A percentile compares a stretch with the other conserved stretches of the same genome.
These are phyloP conservation scores for Halesus radiatus DNA, from an alignment of 1,140 invertebrate species.

Conservation along the genomic window DNA sequence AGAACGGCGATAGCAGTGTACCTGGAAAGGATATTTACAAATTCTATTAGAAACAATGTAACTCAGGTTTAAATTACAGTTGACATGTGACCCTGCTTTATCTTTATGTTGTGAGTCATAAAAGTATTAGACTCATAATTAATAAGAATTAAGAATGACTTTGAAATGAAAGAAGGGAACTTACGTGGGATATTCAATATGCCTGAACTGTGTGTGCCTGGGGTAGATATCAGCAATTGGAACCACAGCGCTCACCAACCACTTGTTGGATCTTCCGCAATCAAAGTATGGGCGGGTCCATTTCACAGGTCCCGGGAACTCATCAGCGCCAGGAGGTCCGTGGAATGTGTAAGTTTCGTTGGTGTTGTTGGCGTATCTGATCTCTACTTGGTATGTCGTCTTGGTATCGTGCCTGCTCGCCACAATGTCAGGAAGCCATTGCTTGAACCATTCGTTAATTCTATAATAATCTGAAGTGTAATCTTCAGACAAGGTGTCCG, in stretches of 20 bases:
- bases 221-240: constrained; percentile 97
- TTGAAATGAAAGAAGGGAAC: constrained; percentile 59
- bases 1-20: constrained; percentile 94
- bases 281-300: constrained; percentile 97
- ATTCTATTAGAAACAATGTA: background rate
- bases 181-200: constrained; percentile 96
- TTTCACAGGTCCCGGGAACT: constrained; percentile 91
- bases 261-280: constrained; percentile 95
- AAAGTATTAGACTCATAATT: no score
- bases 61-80: background rate
- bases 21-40: constrained; percentile 68
- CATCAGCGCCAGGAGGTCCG: constrained; percentile 91
- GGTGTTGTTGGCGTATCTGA: constrained; percentile 95
- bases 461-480: constrained; percentile 93
- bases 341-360: constrained; percentile 96
- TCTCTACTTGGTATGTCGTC: constrained; percentile 91
- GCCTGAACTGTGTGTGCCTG: constrained; percentile 92
- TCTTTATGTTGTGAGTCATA: no score
- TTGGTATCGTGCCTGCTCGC: constrained; percentile 90
- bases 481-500: constrained; percentile 82
- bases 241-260: constrained; percentile 93
- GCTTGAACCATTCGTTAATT: constrained; percentile 93
- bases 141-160: background rate
- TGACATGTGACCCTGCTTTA: no score
- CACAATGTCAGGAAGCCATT: constrained; percentile 91